phyloP scores from a whole-genome alignment of 2,888 invertebrate species.

The Physocephala rufipes region DNA sequence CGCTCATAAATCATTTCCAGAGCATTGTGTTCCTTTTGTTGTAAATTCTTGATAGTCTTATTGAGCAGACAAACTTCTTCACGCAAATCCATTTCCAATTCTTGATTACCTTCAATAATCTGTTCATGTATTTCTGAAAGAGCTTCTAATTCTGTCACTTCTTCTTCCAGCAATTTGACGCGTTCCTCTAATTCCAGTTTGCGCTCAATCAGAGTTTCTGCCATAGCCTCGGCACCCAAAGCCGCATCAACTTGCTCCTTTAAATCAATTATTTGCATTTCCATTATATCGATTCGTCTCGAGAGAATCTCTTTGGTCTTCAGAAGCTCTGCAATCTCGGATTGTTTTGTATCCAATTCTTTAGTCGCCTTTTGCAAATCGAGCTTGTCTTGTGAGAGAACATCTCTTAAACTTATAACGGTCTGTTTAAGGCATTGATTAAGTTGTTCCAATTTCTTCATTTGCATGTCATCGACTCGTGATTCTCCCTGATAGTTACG shows the following conservation, averaged over 20 bases:
- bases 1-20: constrained; percentile 92
- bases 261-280: constrained; percentile 87
- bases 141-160: constrained; percentile 89
- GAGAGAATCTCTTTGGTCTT: constrained; percentile 89
- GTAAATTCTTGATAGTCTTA: constrained; percentile 80
- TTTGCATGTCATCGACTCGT: constrained; percentile 70
- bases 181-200: constrained; percentile 94
- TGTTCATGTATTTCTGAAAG: constrained; percentile 97
- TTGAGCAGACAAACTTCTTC: constrained; percentile 93
- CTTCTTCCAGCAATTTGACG: constrained; percentile 86
- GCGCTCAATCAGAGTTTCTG: constrained; percentile 90
- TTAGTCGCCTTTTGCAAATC: constrained; percentile 88
- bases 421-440: constrained; percentile 92
- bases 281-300: constrained; percentile 78
- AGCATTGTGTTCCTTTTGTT: constrained; percentile 85
- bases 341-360: constrained; percentile 88
- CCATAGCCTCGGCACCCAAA: constrained; percentile 98
- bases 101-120: constrained; percentile 91
- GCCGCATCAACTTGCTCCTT: constrained; percentile 97
- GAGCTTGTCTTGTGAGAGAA: constrained; percentile 93
- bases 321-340: constrained; percentile 83
- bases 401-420: constrained; percentile 89
- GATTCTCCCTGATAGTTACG: constrained; percentile 70
- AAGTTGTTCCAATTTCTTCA: constrained; percentile 93
- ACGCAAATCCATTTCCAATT: constrained; percentile 90